A percentile compares a stretch with the other conserved stretches of the same genome.
Conservation (phyloP, 37 sponge, comb jelly and placozoan genomes). For the Geodia barretti region DNA sequence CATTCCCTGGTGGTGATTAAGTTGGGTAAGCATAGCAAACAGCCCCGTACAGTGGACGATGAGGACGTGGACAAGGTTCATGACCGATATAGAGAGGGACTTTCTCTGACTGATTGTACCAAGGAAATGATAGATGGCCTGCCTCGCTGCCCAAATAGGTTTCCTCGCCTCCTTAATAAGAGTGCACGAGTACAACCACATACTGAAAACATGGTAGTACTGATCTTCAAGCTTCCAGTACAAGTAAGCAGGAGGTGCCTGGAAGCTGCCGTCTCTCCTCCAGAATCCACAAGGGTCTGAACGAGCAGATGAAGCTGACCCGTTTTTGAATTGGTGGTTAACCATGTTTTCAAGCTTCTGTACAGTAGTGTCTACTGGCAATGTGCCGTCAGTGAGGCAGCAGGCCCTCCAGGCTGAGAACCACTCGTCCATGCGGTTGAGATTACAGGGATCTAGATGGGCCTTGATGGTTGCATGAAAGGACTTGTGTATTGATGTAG, state of each 20-base stretch:
- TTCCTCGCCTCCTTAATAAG: slow-evolving; percentile 16
- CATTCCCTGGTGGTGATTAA: slow-evolving; percentile 3
- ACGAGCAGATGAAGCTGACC: background rate
- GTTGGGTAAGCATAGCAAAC: slow-evolving; percentile 28
- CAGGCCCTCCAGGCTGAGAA: slow-evolving; percentile 36
- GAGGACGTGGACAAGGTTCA: slow-evolving; percentile 31
- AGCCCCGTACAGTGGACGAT: slow-evolving; percentile 32
- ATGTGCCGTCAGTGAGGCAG: slow-evolving; percentile 2
- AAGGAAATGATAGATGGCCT: slow-evolving; percentile 34
- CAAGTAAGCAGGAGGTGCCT: slow-evolving; percentile 12
- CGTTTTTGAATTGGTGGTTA: background rate
- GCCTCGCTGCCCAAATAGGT: slow-evolving; percentile 14
- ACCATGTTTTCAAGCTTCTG: background rate
- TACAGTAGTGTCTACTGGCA: background rate
- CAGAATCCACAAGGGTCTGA: background rate
- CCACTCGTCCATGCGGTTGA: slow-evolving; percentile 18
- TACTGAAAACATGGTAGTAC: slow-evolving; percentile 21
- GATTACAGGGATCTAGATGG: background rate
- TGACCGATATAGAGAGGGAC: slow-evolving; percentile 9
- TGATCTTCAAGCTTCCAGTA: slow-evolving; percentile 17
- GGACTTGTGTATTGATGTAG: background rate
- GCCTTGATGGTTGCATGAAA: background rate
- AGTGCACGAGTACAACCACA: slow-evolving; percentile 47
- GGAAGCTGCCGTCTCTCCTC: background rate
- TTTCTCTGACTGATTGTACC: slow-evolving; percentile 13